Evolutionary conservation across 2,888 invertebrate genomes (phyloP), one percentile per base, ranked within the genome.

Genomic region (Trachelus iudaicus): DNA sequence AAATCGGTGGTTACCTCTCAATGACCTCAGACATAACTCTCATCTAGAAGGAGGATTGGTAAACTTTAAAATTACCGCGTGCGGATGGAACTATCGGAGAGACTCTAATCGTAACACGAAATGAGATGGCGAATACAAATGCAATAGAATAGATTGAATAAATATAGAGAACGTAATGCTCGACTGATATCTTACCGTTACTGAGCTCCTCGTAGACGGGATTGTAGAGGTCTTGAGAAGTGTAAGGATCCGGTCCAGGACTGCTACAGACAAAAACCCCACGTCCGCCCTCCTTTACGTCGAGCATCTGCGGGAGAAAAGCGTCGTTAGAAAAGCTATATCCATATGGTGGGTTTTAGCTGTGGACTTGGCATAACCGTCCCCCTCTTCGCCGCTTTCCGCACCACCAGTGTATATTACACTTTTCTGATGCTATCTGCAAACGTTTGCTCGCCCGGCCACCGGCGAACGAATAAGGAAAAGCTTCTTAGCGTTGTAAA

Each of bases 131-230:
- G 23, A 56, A 23, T 56, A 56, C 23, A 56, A 23, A 23, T 23
- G 1, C 56, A 23, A 56, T 56, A 9, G 56, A 56, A 56, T 2
- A 56, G 23, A 56, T 56, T 4, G 23, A 56, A 56, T 56, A 56
- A 56, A 56, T 56, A 56, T 56, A 56, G 0, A 23, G 71, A 11
- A 15, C 71, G 71, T 23, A 56, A 56, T 56, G 23, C 56, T 56
- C 23, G 40, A 40, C 15, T 9, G 23, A 34, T n/a, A 93, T 93
- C 84, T 95, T 94, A 76, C 93, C 94, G 87, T 95, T 95, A 82
- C 94, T 94, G 73, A 97, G 93, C 89, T 97, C 97, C 92, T 97
- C 97, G 92, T 97, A 97, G 34, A 97, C 95, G 76, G 96, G 96
- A 86, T 97, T 96, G 87, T 95, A 94, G 89, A 95, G 92, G 87